phyloP scores from a whole-genome alignment of 1,140 invertebrate species.

The Aphelinus certus region DNA sequence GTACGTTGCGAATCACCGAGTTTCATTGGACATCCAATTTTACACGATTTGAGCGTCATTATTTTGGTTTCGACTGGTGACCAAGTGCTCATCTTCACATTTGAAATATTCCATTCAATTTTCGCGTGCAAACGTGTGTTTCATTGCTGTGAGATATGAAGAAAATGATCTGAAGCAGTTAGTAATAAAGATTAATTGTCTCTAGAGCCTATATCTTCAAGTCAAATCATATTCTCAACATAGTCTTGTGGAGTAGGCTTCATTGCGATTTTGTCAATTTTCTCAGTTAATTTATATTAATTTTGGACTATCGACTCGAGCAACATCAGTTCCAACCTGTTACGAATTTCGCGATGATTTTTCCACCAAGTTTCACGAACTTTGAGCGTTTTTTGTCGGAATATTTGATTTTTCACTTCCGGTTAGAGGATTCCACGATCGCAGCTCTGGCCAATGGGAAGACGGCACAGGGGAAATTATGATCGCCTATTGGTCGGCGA shows the following conservation, averaged over 20 bases:
- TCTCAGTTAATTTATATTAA: background rate
- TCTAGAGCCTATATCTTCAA: too few relatives aligned
- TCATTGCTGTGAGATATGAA: too few relatives aligned
- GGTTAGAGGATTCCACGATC: conserved; percentile 11
- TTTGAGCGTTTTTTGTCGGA: background rate
- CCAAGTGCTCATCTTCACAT: too few relatives aligned
- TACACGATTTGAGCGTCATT: too few relatives aligned
- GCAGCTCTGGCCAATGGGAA: conserved; percentile 13
- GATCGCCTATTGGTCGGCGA: conserved; percentile 5
- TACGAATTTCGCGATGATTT: background rate
- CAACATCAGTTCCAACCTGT: too few relatives aligned
- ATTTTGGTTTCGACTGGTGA: too few relatives aligned
- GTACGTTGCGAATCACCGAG: background rate
- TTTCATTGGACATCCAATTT: background rate
- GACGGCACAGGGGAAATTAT: background rate
- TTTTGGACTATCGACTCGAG: background rate
- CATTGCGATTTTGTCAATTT: background rate
- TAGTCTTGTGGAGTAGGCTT: conserved; percentile 21
- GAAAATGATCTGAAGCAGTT: too few relatives aligned
- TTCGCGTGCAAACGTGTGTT: too few relatives aligned
- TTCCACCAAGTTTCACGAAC: conserved; percentile 3
- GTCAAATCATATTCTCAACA: too few relatives aligned
- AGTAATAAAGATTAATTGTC: too few relatives aligned
- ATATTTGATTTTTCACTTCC: conserved; percentile 35
- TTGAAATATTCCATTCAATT: too few relatives aligned